Evolutionary conservation across 2,113 vertebrate genomes (phyloP).

Genomic region (Dinomys branickii): DNA sequence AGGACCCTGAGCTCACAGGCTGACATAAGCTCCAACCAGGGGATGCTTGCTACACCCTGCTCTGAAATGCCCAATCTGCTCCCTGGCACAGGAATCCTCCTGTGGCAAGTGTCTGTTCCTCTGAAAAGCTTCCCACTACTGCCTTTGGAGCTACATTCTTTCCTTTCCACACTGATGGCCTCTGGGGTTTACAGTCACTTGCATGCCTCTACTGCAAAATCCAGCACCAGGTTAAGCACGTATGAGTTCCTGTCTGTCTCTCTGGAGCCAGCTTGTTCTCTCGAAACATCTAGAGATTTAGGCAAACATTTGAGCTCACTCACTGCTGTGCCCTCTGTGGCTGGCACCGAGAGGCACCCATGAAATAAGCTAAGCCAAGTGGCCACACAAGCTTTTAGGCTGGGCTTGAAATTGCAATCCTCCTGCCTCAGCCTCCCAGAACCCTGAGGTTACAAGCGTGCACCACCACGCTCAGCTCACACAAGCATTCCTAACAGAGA

Average conservation of each 20-base stretch:
- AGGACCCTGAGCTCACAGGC: rapidly evolving
- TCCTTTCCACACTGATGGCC: not conserved
- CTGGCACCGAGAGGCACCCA: not conserved
- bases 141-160: rapidly evolving
- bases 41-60: rapidly evolving
- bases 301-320: too few relatives aligned
- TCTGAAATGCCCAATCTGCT: too few relatives aligned
- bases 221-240: not conserved
- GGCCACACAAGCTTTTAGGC: not conserved
- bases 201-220: not conserved
- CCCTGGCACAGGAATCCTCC: not conserved
- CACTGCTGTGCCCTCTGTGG: rapidly evolving
- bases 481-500: not conserved
- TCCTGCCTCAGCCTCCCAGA: not conserved
- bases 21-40: rapidly evolving
- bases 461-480: not conserved
- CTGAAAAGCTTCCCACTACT: not conserved
- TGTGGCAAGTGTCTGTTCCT: rapidly evolving
- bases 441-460: not conserved
- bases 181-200: not conserved
- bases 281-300: not conserved
- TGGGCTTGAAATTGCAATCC: not conserved
- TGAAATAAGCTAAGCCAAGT: rapidly evolving
- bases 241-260: not conserved
- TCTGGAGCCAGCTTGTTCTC: not conserved